These are phyloP conservation scores for Rhamphomyia laevipes DNA, from an alignment of 2,888 invertebrate genomes.

Conservation along the genomic window DNA sequence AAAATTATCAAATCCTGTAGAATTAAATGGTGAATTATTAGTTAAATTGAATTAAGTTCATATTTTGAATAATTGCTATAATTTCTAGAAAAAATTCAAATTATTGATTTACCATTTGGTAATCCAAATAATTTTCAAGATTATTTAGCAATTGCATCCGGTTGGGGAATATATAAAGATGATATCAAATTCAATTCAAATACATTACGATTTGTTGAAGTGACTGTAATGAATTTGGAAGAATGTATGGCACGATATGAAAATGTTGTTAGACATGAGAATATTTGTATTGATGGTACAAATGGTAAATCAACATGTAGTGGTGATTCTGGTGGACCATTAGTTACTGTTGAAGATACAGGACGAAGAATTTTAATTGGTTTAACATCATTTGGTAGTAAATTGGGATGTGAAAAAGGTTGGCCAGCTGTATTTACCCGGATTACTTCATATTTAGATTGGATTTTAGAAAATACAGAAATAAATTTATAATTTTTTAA, in stretches of 20 bases:
- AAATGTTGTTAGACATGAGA: constrained; percentile 13
- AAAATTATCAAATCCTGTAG: constrained; percentile 3
- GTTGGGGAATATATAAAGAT: constrained; percentile 28
- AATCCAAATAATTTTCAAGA: background rate
- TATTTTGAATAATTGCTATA: too few species aligned
- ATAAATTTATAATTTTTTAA: too few species aligned
- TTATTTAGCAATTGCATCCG: constrained; percentile 23
- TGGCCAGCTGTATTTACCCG: constrained; percentile 27
- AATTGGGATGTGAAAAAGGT: constrained; percentile 23
- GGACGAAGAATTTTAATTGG: constrained; percentile 20
- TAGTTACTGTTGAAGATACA: constrained; percentile 13
- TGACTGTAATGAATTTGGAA: constrained; percentile 1
- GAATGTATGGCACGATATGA: background rate
- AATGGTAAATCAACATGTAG: constrained; percentile 24
- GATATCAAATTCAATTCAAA: constrained; percentile 14
- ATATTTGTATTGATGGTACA: constrained; percentile 18
- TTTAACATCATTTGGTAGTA: constrained; percentile 26
- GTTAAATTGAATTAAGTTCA: background rate
- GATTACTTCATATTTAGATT: constrained; percentile 20
- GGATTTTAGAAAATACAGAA: constrained; percentile 17
- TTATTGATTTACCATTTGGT: background rate
- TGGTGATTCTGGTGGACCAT: constrained; percentile 33
- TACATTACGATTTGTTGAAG: constrained; percentile 4
- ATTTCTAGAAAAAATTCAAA: background rate
- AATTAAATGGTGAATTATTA: constrained; percentile 7